Percentiles rank a stretch among this genome's conserved stretches.
phyloP scores from a whole-genome alignment of 2,113 vertebrate genomes.

The Macquaria ambigua region DNA sequence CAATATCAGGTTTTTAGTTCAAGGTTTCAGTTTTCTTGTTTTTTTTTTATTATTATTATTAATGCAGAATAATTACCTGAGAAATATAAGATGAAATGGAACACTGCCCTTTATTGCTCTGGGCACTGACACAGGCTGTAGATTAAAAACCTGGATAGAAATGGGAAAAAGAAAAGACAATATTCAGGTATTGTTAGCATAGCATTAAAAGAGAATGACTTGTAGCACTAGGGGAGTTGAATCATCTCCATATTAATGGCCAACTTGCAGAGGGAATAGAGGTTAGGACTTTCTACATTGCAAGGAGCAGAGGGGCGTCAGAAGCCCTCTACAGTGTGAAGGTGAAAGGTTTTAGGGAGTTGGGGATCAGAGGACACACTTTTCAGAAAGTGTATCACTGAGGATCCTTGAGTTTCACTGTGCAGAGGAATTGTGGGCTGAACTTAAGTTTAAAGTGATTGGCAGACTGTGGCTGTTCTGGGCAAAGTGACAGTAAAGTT shows the following conservation, averaged over 20 bases:
- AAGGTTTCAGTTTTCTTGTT: constrained; percentile 66
- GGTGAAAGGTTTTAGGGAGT: constrained; percentile 47
- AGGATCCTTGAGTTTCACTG: not conserved
- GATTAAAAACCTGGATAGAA: constrained; percentile 73
- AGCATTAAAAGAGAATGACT: constrained; percentile 79
- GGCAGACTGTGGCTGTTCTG: constrained; percentile 43
- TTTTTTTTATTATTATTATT: constrained; percentile 67
- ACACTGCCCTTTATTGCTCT: constrained; percentile 76
- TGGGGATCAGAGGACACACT: constrained; percentile 33
- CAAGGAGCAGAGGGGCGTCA: constrained; percentile 22
- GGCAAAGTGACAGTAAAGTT: constrained; percentile 48
- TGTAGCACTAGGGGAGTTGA: constrained; percentile 74
- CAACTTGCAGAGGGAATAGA: constrained; percentile 65
- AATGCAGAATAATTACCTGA: constrained; percentile 81
- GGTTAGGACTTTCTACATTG: constrained; percentile 40
- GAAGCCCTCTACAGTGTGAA: constrained; percentile 46
- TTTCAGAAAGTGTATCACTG: constrained; percentile 20
- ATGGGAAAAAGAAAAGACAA: constrained; percentile 63
- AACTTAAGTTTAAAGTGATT: constrained; percentile 46
- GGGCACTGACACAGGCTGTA: constrained; percentile 67
- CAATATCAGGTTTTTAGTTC: constrained; percentile 51
- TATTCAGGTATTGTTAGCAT: constrained; percentile 78
- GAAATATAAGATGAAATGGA: constrained; percentile 77
- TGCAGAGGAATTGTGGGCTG: constrained; percentile 3
- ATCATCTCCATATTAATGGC: constrained; percentile 79